Base-by-base conservation (phyloP, 2,113 vertebrate species). In the Siphamia tubifer region DNA sequence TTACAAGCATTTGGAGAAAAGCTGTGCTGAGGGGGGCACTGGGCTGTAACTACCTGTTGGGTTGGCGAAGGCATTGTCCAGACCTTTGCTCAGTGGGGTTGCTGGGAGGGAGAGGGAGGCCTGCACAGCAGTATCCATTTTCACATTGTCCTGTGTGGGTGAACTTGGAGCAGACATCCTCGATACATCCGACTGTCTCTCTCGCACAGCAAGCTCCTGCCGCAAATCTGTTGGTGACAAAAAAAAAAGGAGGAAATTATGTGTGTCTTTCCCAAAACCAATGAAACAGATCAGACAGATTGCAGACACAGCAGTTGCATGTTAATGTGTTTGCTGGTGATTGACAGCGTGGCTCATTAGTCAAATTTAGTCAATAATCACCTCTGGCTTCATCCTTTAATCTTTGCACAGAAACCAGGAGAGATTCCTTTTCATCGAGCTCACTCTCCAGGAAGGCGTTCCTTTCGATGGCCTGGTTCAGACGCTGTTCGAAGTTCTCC, bases 381-480 rank as follows among this genome's bases (percentile, higher is more conserved):
- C 97, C 98, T 96, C 98, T 93, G 20, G 98, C 97, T 92, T 99
- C 98, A 58, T 99, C 98, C 91, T 99, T 99, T 81, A 99, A 86
- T 79, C 98, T 92, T 77, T 99, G 98, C 34, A 98, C 98, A 5
- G 97, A 99, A 17, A 96, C 96, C 74, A 99, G 92, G 7, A 99
- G 87, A 0, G 96, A 98, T 77, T 99, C 98, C 76, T 99, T 99
- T 91, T 99, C 98, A 73, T 99, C 98, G 77, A 99, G 92, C 73
- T 99, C 98, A 23, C 96, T 99, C 91, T 99, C 98, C 86, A 99
- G 93, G 91, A 99, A 99, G 0, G 98, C 98, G 45, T 99, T 99
- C 87, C 98, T 93, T 89, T 99, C 98, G 68, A 99, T 99, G 73
- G 97, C 96, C 88, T 98, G 96, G 92, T 99, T 99, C 88, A 99